Evolutionary conservation across 2,797 vertebrate genomes (phyloP), one percentile per base, ranked within the genome.

Genomic region (Crenuchus spilurus): DNA sequence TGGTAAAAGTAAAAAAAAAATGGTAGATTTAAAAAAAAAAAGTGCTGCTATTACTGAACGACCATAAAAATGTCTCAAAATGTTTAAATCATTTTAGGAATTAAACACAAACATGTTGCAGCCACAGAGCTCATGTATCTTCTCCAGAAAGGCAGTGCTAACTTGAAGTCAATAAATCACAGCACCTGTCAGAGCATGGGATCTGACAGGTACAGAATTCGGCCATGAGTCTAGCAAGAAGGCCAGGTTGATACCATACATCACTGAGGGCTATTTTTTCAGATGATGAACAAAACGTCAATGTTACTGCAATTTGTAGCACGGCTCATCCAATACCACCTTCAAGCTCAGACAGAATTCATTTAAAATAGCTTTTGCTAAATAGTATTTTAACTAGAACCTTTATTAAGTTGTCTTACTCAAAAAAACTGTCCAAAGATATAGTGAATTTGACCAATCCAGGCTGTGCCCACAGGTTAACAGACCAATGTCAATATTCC

Each of bases 151-250:
- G 33, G 5, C 30, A 31, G 20, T 24, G 18, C 33, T 35, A 58
- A 30, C 22, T 28, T 31, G 42, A 26, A 16, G 11, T 71, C 55
- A 51, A 55, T 69, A 35, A 49, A 69, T 48, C 49, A 55, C 22
- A 44, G 16, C 41, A 44, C 31, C 11, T 33, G 69, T 20, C 28
- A 49, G 61, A 63, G 24, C 13, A 20, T 4, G n/a, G 6, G 46
- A 41, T 24, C 49, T 63, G 46, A 72, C 57, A 61, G 22, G 4
- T 42, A 72, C 58, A 28, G 24, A 31, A 14, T 16, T 30, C 33
- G 48, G 54, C 58, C 18, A 9, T 37, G 58, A 58, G 49, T 22
- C 31, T 13, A 63, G 49, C 46, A 46, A 46, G 52, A 57, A 9
- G 30, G 24, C 46, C 26, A 39, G 26, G 7, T 14, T 52, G 31